phyloP scores from a whole-genome alignment of 2,113 vertebrate species.

The Dicrurus megarhynchus region DNA sequence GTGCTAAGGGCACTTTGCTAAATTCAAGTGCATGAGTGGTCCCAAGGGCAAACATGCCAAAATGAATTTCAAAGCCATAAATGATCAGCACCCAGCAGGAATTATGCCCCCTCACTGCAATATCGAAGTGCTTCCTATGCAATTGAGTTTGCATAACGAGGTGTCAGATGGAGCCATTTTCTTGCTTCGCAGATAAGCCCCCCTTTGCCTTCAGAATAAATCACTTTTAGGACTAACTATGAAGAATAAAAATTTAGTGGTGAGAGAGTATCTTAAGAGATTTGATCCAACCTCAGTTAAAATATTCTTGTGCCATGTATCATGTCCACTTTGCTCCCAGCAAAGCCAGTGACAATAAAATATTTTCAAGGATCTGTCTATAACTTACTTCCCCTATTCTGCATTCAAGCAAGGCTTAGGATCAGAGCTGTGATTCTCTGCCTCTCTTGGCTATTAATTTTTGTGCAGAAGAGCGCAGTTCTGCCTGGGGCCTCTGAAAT shows the following conservation, averaged over 20 bases:
- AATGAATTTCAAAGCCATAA: neutral
- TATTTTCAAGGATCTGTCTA: neutral
- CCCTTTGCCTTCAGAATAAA: neutral
- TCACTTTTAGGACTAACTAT: neutral
- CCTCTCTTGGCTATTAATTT: neutral
- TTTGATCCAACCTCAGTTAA: neutral
- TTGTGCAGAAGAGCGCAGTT: neutral
- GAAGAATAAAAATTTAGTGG: neutral
- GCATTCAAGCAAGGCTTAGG: neutral
- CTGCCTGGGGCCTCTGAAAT: neutral
- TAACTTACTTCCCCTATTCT: neutral
- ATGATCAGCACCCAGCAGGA: neutral
- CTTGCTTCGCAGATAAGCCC: neutral
- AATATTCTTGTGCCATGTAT: neutral
- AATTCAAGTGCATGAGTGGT: neutral
- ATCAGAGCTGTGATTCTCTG: neutral
- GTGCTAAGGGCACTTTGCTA: neutral
- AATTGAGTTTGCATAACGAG: neutral
- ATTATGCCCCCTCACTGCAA: neutral
- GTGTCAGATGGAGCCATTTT: neutral
- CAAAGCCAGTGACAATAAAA: neutral
- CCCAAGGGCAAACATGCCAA: neutral
- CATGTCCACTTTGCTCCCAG: neutral
- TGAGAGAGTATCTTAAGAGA: neutral
- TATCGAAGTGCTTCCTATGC: neutral